Evolutionary conservation across 2,113 vertebrate species (phyloP).

Genomic region (Thoracochromis brauschi): DNA sequence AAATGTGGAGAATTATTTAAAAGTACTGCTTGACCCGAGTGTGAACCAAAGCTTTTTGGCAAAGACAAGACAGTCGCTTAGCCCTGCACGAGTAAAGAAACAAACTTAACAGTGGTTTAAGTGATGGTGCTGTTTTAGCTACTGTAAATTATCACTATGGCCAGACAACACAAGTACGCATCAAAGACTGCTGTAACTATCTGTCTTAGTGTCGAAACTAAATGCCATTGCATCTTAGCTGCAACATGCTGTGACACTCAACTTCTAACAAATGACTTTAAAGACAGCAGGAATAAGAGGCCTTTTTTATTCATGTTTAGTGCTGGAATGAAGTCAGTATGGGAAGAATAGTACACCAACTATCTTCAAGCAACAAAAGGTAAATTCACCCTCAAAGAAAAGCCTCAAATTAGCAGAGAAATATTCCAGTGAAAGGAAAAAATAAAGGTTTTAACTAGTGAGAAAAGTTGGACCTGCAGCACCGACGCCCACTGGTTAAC

Average conservation of each 20-base stretch:
- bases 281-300: neutral
- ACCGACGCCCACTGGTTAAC: neutral
- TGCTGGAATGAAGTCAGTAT: neutral
- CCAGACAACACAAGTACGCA: neutral
- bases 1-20: constrained; percentile 8
- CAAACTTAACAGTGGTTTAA: neutral
- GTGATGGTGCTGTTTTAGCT: neutral
- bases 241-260: neutral
- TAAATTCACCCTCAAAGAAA: neutral
- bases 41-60: neutral
- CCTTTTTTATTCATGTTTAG: neutral
- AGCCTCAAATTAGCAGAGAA: neutral
- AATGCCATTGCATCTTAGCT: neutral
- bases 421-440: neutral
- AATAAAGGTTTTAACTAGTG: neutral
- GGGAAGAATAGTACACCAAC: neutral
- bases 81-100: neutral
- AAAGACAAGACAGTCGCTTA: neutral
- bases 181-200: neutral
- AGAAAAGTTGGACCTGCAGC: neutral
- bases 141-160: neutral
- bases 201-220: neutral
- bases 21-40: neutral
- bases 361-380: neutral
- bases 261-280: neutral